These are phyloP conservation scores for Heliconius himera DNA, from an alignment of 1,140 invertebrate species.

Conservation along the genomic window DNA sequence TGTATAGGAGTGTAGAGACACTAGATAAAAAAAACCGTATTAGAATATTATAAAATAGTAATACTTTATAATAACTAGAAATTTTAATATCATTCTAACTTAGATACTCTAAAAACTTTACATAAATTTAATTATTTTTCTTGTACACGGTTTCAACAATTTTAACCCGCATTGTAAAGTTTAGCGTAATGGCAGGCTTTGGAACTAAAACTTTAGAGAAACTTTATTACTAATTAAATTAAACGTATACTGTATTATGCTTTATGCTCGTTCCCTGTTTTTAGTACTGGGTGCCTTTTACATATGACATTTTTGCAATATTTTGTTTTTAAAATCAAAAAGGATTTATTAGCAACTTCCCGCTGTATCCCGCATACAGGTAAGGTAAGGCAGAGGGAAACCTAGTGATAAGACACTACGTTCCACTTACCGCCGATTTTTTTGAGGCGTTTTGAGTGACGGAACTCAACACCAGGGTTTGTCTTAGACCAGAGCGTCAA, in stretches of 20 bases:
- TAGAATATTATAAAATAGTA: no score
- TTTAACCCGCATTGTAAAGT: constrained; percentile 11
- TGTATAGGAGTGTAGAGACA: no score
- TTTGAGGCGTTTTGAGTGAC: no score
- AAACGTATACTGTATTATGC: constrained; percentile 11
- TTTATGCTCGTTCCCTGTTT: constrained; percentile 22
- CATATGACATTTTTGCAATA: not conserved
- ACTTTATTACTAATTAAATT: constrained; percentile 12
- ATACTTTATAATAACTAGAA: no score
- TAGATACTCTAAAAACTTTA: not conserved
- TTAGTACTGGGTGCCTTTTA: not conserved
- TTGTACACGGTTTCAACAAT: constrained; percentile 1
- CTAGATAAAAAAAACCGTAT: no score
- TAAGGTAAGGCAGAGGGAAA: no score
- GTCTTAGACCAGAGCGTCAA: no score
- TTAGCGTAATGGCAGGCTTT: constrained; percentile 5
- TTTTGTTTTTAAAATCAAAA: not conserved
- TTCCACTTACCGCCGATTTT: no score
- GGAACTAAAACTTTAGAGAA: not conserved
- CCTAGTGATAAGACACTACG: no score
- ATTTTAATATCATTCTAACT: not conserved
- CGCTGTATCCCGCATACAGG: no score
- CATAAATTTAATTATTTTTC: constrained; percentile 6
- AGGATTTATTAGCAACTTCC: no score
- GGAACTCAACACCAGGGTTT: no score